Evolutionary conservation across 1,140 invertebrate genomes (phyloP).

Genomic region (Eufriesea mexicana): DNA sequence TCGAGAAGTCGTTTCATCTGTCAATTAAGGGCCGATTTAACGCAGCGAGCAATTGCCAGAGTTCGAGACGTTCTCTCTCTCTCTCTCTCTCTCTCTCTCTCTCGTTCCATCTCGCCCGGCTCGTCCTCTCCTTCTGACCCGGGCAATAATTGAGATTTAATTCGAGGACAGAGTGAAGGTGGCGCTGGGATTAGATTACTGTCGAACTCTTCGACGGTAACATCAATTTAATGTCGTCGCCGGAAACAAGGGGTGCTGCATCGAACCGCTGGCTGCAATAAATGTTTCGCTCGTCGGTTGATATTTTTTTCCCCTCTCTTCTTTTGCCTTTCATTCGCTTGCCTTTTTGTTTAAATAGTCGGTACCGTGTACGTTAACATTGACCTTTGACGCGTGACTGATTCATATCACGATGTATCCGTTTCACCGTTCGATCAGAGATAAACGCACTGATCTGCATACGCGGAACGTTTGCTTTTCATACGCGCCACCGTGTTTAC

Average conservation of each 20-base stretch:
- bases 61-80: constrained; percentile 21
- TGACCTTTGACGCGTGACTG: neutral
- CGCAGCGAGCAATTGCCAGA: constrained; percentile 45
- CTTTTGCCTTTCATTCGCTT: neutral
- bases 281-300: constrained; percentile 1
- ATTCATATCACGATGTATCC: neutral
- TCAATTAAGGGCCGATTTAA: constrained; percentile 53
- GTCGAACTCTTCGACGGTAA: constrained; percentile 17
- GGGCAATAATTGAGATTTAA: constrained; percentile 46
- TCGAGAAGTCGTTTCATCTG: constrained; percentile 47
- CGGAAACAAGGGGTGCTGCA: neutral
- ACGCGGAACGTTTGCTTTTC: neutral
- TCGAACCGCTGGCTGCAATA: neutral
- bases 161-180: constrained; percentile 39
- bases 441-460: neutral
- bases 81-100: neutral
- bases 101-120: neutral
- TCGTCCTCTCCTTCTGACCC: neutral
- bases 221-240: constrained; percentile 21
- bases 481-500: neutral
- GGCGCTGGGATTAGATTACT: constrained; percentile 30
- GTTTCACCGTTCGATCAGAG: neutral
- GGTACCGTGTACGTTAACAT: neutral
- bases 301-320: neutral
- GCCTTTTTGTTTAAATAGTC: neutral